Evolutionary conservation across 1,140 invertebrate genomes (phyloP).

Genomic region (Drosophila virilis): DNA sequence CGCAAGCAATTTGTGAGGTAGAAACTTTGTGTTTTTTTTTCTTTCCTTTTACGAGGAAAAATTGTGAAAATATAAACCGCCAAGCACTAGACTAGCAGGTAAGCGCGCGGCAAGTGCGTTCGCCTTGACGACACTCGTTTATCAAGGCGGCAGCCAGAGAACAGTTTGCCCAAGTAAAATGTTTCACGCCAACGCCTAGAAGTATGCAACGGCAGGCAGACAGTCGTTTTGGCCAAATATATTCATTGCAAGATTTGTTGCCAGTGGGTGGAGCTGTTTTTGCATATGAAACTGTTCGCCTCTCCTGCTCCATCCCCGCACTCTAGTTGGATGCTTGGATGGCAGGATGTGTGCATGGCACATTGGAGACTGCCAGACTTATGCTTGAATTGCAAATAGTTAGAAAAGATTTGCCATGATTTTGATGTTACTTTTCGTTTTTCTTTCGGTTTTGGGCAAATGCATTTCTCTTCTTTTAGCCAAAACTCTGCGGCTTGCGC

Average conservation of each 20-base stretch:
- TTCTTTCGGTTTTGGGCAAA: conserved; percentile 5
- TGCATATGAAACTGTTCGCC: conserved; percentile 57
- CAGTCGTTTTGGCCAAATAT: conserved; percentile 59
- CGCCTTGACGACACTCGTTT: conserved; percentile 64
- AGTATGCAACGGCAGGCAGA: conserved; percentile 50
- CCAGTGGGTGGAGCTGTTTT: conserved; percentile 54
- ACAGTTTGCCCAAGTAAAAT: conserved; percentile 50
- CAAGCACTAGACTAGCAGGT: conserved; percentile 34
- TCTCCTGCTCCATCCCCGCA: neutral
- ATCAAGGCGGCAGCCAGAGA: conserved; percentile 41
- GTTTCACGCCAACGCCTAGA: conserved; percentile 75
- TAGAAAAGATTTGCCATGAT: conserved; percentile 80
- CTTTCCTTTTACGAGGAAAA: conserved; percentile 17
- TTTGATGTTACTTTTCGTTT: conserved; percentile 53
- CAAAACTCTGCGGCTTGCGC: conserved; percentile 39
- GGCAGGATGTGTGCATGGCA: conserved; percentile 16
- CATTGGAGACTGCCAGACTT: conserved; percentile 55
- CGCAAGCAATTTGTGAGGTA: conserved; percentile 60
- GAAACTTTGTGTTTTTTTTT: conserved; percentile 13
- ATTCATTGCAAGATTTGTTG: conserved; percentile 79
- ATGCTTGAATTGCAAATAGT: conserved; percentile 82
- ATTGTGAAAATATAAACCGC: conserved; percentile 79
- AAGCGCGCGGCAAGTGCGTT: conserved; percentile 21
- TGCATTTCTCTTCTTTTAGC: conserved; percentile 48
- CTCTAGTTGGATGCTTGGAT: neutral